Conservation (phyloP, 1,140 invertebrate species). For the Drosophila elegans region DNA sequence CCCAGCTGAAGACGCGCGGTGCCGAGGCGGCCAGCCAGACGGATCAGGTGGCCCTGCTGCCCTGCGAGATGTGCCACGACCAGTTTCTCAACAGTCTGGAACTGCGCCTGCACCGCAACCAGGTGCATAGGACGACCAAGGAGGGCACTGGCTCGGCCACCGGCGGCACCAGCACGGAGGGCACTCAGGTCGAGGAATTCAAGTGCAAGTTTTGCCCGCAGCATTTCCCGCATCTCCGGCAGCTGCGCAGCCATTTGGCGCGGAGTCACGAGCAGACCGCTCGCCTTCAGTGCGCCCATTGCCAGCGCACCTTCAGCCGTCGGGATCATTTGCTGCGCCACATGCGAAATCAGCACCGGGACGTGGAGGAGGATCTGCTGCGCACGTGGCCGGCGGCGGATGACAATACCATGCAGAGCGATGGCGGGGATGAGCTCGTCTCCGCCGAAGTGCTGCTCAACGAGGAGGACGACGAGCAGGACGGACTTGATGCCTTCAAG, state of each 20-base stretch:
- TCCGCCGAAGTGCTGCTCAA: conserved; percentile 62
- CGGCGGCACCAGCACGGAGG: not conserved
- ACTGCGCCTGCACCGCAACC: conserved; percentile 65
- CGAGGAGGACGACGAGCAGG: conserved; percentile 34
- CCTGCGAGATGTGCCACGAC: conserved; percentile 72
- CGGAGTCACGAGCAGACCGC: conserved; percentile 55
- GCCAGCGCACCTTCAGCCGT: conserved; percentile 61
- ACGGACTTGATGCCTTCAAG: conserved; percentile 27
- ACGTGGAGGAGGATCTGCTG: conserved; percentile 8
- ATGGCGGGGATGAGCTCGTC: conserved; percentile 48
- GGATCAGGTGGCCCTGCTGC: conserved; percentile 60
- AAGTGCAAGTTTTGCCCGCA: conserved; percentile 67
- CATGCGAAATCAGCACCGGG: conserved; percentile 61
- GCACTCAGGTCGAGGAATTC: conserved; percentile 27
- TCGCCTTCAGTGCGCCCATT: conserved; percentile 55
- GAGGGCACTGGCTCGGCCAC: not conserved
- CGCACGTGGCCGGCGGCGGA: conserved; percentile 21
- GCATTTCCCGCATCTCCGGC: conserved; percentile 58
- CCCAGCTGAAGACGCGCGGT: conserved; percentile 18
- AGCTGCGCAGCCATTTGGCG: conserved; percentile 62
- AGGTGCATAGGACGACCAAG: conserved; percentile 28
- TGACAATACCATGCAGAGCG: conserved; percentile 49
- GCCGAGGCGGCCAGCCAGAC: conserved; percentile 72
- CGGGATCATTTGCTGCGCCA: conserved; percentile 72
- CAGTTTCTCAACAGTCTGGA: conserved; percentile 66